Base-by-base conservation (phyloP, 92 coral and sea anemone genomes). In the Palythoa caribaeorum region DNA sequence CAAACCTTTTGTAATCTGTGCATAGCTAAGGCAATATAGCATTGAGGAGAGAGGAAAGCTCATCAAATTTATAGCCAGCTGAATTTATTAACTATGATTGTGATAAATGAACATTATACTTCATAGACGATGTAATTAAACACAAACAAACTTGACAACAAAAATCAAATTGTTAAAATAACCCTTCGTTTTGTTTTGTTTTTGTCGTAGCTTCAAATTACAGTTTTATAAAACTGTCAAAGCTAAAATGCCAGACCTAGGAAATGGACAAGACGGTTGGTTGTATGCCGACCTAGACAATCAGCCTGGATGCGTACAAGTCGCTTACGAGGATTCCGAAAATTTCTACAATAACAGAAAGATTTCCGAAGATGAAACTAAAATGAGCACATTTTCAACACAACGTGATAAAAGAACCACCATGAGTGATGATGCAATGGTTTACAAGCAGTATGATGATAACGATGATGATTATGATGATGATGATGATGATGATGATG, bases 251-350 rank as follows among this genome's bases (percentile, higher is more conserved):
- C 97, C 97, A 52, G 28, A 28, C 28, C 28, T 28, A 28, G 97
- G 97, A 2, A 51, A 72, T 16, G 83, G 62, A 16, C 80, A 77
- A 44, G 79, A 79, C 52, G 95, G 95, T 3, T 50, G 80, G 47
- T 70, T 78, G 9, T 90, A 72, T 37, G 80, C 88, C 54, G 94
- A 90, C 73, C 89, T 92, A 3, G 79, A 93, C 36, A 80, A 88
- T 52, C 97, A 94, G 60, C 97, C 95, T 35, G 57, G 52, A 19
- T 90, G 95, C 83, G 70, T 94, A 21, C 70, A 52, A 79, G 88
- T 90, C 11, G 71, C 74, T 19, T 94, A 92, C 51, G 90, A 88
- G 66, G 75, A 86, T 39, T 48, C 92, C 16, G 36, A 47, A 9
- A n/a, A 81, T 60, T 81, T 81, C 74, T 81, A 81, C 86, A 36